A percentile compares a stretch with the other conserved stretches of the same genome.
Evolutionary conservation across 2,113 vertebrate genomes (phyloP).

Genomic region (Microcebus murinus): DNA sequence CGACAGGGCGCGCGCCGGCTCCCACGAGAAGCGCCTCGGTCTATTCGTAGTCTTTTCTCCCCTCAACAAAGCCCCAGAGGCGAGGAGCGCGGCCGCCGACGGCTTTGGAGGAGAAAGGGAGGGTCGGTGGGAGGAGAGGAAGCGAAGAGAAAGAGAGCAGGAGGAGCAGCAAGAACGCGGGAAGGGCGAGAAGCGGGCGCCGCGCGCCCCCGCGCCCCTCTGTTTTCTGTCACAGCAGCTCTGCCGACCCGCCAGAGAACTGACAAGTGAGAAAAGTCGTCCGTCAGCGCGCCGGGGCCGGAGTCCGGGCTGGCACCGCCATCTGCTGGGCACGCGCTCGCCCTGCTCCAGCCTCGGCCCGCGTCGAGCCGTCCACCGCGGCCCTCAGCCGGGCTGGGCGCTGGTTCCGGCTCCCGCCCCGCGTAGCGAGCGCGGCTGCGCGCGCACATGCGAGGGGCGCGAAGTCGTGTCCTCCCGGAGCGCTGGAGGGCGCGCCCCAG

Average conservation of each 20-base stretch:
- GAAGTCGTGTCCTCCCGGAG: not conserved
- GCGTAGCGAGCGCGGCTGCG: not conserved
- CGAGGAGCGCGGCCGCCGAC: not conserved
- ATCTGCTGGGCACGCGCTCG: not conserved
- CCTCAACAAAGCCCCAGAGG: constrained; percentile 44
- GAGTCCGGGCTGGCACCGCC: constrained; percentile 46
- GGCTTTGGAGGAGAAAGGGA: not conserved
- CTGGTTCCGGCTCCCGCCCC: not conserved
- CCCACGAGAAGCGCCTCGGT: constrained; percentile 7
- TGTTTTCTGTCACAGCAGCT: constrained; percentile 50
- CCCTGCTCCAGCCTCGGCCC: not conserved
- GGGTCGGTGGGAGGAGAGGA: not conserved
- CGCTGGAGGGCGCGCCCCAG: not conserved
- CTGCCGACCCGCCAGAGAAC: constrained; percentile 76
- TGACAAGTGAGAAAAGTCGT: constrained; percentile 79
- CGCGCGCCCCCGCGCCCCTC: not conserved
- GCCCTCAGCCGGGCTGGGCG: not conserved
- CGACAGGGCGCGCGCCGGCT: constrained; percentile 60
- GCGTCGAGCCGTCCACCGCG: not conserved
- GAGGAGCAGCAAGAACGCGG: not conserved
- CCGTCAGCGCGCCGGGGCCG: constrained; percentile 60
- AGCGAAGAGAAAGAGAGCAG: not conserved
- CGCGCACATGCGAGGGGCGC: not conserved
- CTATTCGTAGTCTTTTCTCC: not conserved
- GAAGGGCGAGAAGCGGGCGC: not conserved